Base-by-base conservation (phyloP, 2,113 vertebrate genomes). In the Triplophysa tibetana region DNA sequence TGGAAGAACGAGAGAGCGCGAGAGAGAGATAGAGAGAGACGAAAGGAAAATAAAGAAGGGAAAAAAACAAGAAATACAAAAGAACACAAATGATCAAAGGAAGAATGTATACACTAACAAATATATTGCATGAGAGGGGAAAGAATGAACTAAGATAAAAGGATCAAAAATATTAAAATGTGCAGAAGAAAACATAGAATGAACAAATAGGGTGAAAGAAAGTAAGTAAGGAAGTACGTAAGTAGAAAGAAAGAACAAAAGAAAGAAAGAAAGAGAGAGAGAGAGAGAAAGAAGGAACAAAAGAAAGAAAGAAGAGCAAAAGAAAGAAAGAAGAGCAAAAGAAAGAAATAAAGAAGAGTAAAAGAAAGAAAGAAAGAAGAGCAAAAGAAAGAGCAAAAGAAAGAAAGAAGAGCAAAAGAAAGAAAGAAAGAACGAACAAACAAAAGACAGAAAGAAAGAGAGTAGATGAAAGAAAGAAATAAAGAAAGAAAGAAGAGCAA, bases 211-310 rank as follows among this genome's bases (percentile, higher is more conserved):
- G n/a, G 33, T 4, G 24, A 14, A 13, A 62, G 13, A 26, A 38
- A 41, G 29, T n/a, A 0, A 33, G 19, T 9, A 38, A 19, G 63
- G 0, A 3, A 10, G 14, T 21, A 17, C 2, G 19, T 10, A 24
- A 5, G 6, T 4, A 61, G 23, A 61, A 17, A 19, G 14, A 19
- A 0, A 16, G 9, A 38, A 38, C 3, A 21, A 43, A 21, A 43
- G 50, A 64, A 54, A 68, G 81, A 7, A 24, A 45, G 29, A 43
- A 56, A 60, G 16, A 48, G 43, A 65, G 81, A 82, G 21, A 16
- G 10, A 72, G 26, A 19, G 21, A 68, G 24, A 17, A 2, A 64
- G 14, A 2, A 10, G 9, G 41, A 43, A 10, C 2, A 4, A 43
- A 10, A 9, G 8, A 43, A 10, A 43, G 41, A 43, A 10, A 43